phyloP scores from a whole-genome alignment of 2,888 invertebrate species.

The Mylabris sibirica region DNA sequence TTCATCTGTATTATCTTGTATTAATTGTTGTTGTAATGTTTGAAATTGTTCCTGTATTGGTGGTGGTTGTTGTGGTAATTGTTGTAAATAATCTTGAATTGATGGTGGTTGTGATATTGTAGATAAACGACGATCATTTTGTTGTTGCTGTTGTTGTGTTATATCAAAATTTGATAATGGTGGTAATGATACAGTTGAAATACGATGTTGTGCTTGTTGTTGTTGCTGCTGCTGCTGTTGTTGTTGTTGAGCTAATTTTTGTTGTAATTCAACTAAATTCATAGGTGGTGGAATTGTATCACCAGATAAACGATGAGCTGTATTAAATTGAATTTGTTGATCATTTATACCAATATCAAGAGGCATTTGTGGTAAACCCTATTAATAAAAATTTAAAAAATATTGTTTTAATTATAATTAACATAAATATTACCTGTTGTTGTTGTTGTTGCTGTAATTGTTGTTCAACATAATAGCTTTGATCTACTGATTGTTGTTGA shows the following conservation, averaged over 20 bases:
- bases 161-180: constrained; percentile 53
- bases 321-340: constrained; percentile 14
- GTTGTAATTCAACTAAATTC: constrained; percentile 56
- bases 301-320: constrained; percentile 46
- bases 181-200: constrained; percentile 55
- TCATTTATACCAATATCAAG: background rate
- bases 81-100: constrained; percentile 47
- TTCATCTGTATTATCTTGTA: constrained; percentile 20
- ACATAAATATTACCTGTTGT: background rate
- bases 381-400: constrained; percentile 9
- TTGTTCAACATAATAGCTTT: constrained; percentile 12
- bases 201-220: constrained; percentile 42
- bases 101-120: constrained; percentile 54
- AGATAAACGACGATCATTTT: constrained; percentile 53
- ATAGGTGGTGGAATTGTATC: constrained; percentile 50
- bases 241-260: constrained; percentile 53
- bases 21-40: constrained; percentile 13
- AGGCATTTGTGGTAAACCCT: background rate
- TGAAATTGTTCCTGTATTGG: constrained; percentile 28
- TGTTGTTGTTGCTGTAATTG: constrained; percentile 41
- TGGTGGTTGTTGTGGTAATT: constrained; percentile 26
- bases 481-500: constrained; percentile 43
- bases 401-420: no score
- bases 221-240: constrained; percentile 25
- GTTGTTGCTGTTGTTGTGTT: constrained; percentile 31